phyloP scores from a whole-genome alignment of 2,113 vertebrate species.

The Nycticorax nycticorax region DNA sequence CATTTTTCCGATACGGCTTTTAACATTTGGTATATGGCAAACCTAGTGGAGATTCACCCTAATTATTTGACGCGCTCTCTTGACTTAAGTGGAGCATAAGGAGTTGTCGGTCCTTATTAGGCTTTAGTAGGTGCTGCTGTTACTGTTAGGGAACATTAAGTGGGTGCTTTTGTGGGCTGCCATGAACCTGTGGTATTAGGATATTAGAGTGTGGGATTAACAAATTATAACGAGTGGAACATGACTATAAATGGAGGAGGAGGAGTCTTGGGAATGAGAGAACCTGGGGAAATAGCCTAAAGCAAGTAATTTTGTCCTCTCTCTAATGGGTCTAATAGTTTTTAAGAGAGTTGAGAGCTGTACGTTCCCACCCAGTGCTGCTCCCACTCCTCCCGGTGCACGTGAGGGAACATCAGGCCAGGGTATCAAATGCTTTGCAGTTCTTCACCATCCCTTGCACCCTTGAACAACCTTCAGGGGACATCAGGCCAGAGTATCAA shows the following conservation, averaged over 20 bases:
- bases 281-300: background rate
- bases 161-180: background rate
- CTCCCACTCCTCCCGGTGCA: background rate
- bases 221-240: background rate
- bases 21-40: conserved; percentile 19
- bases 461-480: background rate
- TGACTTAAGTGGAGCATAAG: background rate
- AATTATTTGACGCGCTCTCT: background rate
- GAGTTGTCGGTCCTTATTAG: background rate
- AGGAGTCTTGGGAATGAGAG: background rate
- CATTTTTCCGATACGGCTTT: background rate
- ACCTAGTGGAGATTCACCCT: background rate
- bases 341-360: background rate
- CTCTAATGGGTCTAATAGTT: background rate
- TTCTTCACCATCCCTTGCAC: background rate
- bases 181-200: background rate
- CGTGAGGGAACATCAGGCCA: background rate
- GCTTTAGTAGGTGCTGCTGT: background rate
- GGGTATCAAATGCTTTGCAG: background rate
- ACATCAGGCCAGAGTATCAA: background rate
- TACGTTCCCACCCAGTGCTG: background rate
- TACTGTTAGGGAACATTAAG: background rate
- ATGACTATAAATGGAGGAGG: background rate
- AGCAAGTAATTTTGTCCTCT: background rate
- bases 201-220: background rate